phyloP scores from a whole-genome alignment of 2,113 vertebrate genomes.

The Semicossyphus pulcher region DNA sequence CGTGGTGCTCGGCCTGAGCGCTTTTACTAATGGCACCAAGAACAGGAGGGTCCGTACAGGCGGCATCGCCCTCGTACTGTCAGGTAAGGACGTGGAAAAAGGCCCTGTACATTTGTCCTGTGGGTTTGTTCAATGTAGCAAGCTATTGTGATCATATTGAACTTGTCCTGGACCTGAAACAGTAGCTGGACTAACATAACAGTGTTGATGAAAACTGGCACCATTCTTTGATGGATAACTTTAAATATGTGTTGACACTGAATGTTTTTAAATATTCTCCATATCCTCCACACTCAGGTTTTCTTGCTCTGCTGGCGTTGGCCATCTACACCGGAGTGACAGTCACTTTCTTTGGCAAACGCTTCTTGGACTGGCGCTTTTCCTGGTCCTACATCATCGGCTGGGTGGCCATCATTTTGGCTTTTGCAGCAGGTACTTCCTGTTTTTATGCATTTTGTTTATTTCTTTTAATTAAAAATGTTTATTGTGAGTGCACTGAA shows the following conservation, averaged over 20 bases:
- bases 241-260: no score
- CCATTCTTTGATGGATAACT: no score
- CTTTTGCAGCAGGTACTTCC: conserved; percentile 80
- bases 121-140: no score
- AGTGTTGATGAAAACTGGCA: no score
- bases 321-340: conserved; percentile 86
- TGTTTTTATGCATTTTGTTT: neutral
- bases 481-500: no score
- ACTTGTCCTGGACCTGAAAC: no score
- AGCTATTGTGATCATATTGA: no score
- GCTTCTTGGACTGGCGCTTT: conserved; percentile 86
- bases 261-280: neutral
- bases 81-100: conserved; percentile 73
- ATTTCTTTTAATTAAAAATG: neutral
- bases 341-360: conserved; percentile 85
- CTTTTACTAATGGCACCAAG: conserved; percentile 77
- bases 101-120: neutral
- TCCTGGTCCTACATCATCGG: conserved; percentile 90
- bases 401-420: conserved; percentile 85
- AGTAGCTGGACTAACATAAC: no score
- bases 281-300: conserved; percentile 65
- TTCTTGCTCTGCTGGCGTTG: conserved; percentile 85
- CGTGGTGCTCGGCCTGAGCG: conserved; percentile 83
- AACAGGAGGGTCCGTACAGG: conserved; percentile 79
- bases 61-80: conserved; percentile 84